A percentile compares a stretch with the other conserved stretches of the same genome.
Evolutionary conservation across 1,140 invertebrate species (phyloP).

Genomic region (Heliconius hewitsoni): DNA sequence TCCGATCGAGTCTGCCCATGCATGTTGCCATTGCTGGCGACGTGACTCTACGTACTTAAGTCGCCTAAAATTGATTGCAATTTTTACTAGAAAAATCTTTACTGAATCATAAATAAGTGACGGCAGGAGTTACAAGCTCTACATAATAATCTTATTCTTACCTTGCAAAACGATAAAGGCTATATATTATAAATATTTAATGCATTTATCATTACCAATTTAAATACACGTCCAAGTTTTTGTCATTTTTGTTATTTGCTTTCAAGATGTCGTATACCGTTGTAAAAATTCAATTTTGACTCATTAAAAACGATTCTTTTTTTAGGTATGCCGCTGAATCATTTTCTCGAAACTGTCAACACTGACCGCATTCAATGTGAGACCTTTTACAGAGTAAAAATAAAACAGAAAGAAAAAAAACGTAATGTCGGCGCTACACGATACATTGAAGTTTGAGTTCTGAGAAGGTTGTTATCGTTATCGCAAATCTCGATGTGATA

Average conservation of each 20-base stretch:
- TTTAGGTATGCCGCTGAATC: slow-evolving; percentile 22
- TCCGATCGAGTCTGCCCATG: too few species aligned
- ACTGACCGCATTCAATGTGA: slow-evolving; percentile 30
- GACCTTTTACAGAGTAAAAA: slow-evolving; percentile 32
- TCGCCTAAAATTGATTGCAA: too few species aligned
- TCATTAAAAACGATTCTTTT: slow-evolving; percentile 36
- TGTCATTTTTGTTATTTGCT: slow-evolving; percentile 24
- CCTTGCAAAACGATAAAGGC: neutral
- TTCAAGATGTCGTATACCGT: slow-evolving; percentile 33
- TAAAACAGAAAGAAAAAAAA: neutral
- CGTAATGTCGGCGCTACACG: slow-evolving; percentile 23
- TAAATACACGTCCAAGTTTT: neutral
- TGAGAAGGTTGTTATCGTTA: slow-evolving; percentile 36
- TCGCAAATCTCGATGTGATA: slow-evolving; percentile 31
- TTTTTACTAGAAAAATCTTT: too few species aligned
- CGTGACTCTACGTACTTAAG: too few species aligned
- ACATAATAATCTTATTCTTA: too few species aligned
- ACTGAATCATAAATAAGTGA: too few species aligned
- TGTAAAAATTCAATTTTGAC: slow-evolving; percentile 36
- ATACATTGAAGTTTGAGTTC: slow-evolving; percentile 25
- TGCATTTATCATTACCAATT: neutral
- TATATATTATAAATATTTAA: neutral
- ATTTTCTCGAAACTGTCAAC: slow-evolving; percentile 42
- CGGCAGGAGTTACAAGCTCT: too few species aligned
- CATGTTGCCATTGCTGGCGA: too few species aligned